phyloP scores from a whole-genome alignment of 2,888 invertebrate species.

The Cephus pygmeus region DNA sequence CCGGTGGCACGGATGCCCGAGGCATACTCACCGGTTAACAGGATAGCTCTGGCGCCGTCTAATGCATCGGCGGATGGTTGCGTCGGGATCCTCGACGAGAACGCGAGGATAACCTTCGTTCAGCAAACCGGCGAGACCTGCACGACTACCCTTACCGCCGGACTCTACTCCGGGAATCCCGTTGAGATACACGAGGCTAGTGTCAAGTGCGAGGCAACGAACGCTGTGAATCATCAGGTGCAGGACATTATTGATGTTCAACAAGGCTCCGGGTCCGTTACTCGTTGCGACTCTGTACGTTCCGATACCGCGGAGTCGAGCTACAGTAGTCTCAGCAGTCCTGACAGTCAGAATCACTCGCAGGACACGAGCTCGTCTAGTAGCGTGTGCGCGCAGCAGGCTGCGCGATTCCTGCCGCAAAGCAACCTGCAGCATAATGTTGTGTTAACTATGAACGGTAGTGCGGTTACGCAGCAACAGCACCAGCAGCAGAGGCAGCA shows the following conservation, averaged over 20 bases:
- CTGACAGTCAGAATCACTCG: slow-evolving; percentile 56
- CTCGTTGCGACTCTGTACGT: slow-evolving; percentile 71
- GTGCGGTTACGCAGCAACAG: slow-evolving; percentile 35
- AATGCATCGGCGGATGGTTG: not conserved
- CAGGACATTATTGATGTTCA: slow-evolving; percentile 2
- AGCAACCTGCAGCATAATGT: slow-evolving; percentile 38
- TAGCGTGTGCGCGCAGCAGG: slow-evolving; percentile 57
- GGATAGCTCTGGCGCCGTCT: slow-evolving; percentile 3
- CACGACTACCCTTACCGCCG: not conserved
- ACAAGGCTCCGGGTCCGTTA: slow-evolving; percentile 45
- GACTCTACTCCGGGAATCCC: not conserved
- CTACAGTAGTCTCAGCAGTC: slow-evolving; percentile 68
- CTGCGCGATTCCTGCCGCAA: slow-evolving; percentile 47
- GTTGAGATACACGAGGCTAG: not conserved
- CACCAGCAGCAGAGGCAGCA: slow-evolving; percentile 34
- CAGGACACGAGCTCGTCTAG: slow-evolving; percentile 65
- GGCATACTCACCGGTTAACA: slow-evolving; percentile 12
- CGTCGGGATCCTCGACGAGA: slow-evolving; percentile 24
- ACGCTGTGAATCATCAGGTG: not conserved
- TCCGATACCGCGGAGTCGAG: slow-evolving; percentile 73
- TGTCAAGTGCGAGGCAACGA: slow-evolving; percentile 22
- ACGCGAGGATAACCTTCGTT: slow-evolving; percentile 20
- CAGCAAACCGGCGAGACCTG: slow-evolving; percentile 7
- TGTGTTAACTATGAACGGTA: slow-evolving; percentile 45
- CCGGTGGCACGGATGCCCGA: slow-evolving; percentile 20